phyloP scores from a whole-genome alignment of 2,113 vertebrate species.

The Pseudorectes ferrugineus region DNA sequence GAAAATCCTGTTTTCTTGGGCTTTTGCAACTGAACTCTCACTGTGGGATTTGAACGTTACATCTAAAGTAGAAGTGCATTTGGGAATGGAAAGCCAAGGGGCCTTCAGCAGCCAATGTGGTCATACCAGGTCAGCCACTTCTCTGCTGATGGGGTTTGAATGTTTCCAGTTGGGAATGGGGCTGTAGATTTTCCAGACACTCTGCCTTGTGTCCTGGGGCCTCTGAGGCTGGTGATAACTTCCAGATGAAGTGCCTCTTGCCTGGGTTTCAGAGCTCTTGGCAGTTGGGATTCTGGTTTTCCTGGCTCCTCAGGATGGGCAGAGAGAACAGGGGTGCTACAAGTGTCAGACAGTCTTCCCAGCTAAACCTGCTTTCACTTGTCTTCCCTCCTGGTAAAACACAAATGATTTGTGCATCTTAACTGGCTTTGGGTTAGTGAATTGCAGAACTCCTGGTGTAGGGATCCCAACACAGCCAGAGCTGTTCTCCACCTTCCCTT shows the following conservation, averaged over 20 bases:
- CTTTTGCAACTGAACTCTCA: background rate
- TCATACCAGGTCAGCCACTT: background rate
- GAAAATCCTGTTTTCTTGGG: background rate
- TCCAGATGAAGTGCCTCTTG: fast-evolving
- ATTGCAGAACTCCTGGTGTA: background rate
- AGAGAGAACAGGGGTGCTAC: background rate
- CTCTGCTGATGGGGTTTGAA: background rate
- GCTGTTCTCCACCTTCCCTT: conserved; percentile 57
- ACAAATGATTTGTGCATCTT: background rate
- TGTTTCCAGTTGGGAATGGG: background rate
- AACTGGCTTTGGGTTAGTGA: background rate
- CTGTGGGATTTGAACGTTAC: fast-evolving
- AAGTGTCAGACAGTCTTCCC: background rate
- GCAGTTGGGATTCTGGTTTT: background rate
- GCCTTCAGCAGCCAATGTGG: background rate
- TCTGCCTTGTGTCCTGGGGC: background rate
- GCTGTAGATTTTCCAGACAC: background rate
- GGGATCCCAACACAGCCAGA: background rate
- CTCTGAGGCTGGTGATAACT: background rate
- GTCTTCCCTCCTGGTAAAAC: background rate
- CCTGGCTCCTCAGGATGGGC: background rate
- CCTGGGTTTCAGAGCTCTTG: background rate
- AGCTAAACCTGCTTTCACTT: background rate
- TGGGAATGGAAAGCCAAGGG: background rate
- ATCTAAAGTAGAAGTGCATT: background rate